Evolutionary conservation across 2,113 vertebrate species (phyloP).

Genomic region (Fulmarus glacialis): DNA sequence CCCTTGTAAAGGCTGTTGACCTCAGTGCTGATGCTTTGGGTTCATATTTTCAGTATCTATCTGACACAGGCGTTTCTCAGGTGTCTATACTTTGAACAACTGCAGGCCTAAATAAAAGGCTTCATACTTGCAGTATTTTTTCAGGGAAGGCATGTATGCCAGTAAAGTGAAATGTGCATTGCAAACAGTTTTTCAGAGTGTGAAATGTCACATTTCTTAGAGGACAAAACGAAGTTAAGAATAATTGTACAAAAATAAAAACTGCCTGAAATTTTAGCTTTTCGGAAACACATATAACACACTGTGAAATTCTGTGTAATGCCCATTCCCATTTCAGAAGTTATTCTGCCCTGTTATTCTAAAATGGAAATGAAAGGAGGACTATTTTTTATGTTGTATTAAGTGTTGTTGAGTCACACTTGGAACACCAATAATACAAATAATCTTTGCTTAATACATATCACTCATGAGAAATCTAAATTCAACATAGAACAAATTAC

Average conservation of each 20-base stretch:
- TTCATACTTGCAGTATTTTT: not conserved
- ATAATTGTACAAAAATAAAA: not conserved
- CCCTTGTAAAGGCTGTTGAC: not conserved
- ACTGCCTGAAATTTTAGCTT: not conserved
- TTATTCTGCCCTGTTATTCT: not conserved
- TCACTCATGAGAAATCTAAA: not conserved
- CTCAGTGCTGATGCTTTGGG: not conserved
- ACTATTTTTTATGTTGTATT: not conserved
- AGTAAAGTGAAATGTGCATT: not conserved
- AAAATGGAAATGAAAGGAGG: not conserved
- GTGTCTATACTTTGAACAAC: not conserved
- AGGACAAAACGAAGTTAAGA: not conserved
- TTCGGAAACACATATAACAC: not conserved
- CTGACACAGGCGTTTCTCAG: not conserved
- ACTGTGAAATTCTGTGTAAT: not conserved
- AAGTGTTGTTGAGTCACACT: not conserved
- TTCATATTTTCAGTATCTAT: not conserved
- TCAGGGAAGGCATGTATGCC: not conserved
- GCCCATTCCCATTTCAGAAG: not conserved
- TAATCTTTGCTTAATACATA: not conserved
- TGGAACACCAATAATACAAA: not conserved
- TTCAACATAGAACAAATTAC: not conserved
- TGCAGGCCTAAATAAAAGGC: not conserved
- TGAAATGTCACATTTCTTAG: not conserved
- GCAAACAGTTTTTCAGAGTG: not conserved